A percentile compares a stretch with the other conserved stretches of the same genome.
phyloP scores from a whole-genome alignment of 2,797 vertebrate species.

The Adrianichthys oophorus region DNA sequence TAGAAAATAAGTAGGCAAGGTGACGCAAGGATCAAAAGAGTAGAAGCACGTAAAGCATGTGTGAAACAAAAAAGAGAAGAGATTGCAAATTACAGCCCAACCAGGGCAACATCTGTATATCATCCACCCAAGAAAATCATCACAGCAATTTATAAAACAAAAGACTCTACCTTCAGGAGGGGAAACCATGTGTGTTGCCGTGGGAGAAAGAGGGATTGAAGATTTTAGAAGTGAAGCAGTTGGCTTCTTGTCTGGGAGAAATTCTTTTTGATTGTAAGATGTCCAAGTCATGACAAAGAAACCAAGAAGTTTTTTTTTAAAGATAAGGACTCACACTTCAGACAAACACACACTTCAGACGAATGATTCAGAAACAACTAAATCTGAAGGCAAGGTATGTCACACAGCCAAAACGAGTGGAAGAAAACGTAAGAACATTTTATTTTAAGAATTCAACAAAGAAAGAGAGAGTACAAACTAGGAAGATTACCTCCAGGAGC shows the following conservation, averaged over 20 bases:
- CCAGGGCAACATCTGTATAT: background rate
- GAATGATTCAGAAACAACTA: background rate
- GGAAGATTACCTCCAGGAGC: conserved; percentile 23
- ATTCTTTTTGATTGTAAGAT: conserved; percentile 56
- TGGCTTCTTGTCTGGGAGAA: conserved; percentile 51
- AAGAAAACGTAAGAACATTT: background rate
- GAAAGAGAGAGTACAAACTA: background rate
- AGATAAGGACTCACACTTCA: no score
- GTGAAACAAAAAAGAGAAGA: no score
- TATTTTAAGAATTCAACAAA: conserved; percentile 3
- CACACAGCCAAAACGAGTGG: background rate
- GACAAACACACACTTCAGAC: no score
- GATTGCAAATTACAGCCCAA: background rate
- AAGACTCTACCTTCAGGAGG: conserved; percentile 49
- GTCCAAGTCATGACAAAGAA: conserved; percentile 47
- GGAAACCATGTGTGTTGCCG: conserved; percentile 1
- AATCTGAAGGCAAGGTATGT: conserved; percentile 1
- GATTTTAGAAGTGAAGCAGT: conserved; percentile 42
- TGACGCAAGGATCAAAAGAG: conserved; percentile 42
- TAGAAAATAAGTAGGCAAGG: conserved; percentile 47
- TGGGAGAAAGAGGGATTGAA: conserved; percentile 25
- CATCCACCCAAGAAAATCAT: conserved; percentile 9
- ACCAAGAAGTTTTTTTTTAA: background rate
- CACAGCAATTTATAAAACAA: background rate
- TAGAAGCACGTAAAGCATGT: background rate